Base-by-base conservation (phyloP, 2,888 invertebrate species). In the Escarpia spicata region DNA sequence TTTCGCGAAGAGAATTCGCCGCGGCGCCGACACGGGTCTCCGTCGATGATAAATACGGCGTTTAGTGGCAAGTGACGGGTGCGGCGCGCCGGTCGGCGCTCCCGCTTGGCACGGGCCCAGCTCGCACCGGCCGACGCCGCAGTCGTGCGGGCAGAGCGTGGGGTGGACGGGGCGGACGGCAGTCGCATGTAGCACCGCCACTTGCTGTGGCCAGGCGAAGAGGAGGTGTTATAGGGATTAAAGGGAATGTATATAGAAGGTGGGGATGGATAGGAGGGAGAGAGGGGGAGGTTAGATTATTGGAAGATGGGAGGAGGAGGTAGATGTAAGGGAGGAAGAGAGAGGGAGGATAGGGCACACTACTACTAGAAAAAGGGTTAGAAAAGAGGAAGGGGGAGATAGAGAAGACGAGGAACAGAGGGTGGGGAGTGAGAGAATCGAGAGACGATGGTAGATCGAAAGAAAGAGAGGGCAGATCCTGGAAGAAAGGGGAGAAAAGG, bases 11-110 rank as follows among this genome's bases (percentile, higher is more conserved):
- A 75, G 75, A 75, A 75, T 75, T 75, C 75, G 75, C 75, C 19
- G 19, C 75, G 75, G 75, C 75, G 75, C 75, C 75, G 75, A 75
- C 75, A 75, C 75, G 75, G 19, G 75, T 75, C 26, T 19, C 75
- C 75, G 75, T 75, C 75, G 75, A 75, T 75, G 75, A 75, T 75
- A 75, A 75, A 75, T 75, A 75, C 75, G 75, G 75, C 75, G 75
- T 75, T 75, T 75, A 75, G 75, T 75, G 75, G 75, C 75, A 75
- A 75, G 75, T 75, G 75, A 75, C 75, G 75, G 75, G 75, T 75
- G 75, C 75, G 75, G 75, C 75, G 75, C 75, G 75, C 75, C 75
- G 75, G 19, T 75, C 75, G 75, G 75, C 75, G 75, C 75, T 75
- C 75, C 75, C 75, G 75, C 75, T 75, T 75, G 75, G 75, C 75